Base-by-base conservation (phyloP, 2,888 invertebrate species). In the Flabesymbios commensalis region DNA sequence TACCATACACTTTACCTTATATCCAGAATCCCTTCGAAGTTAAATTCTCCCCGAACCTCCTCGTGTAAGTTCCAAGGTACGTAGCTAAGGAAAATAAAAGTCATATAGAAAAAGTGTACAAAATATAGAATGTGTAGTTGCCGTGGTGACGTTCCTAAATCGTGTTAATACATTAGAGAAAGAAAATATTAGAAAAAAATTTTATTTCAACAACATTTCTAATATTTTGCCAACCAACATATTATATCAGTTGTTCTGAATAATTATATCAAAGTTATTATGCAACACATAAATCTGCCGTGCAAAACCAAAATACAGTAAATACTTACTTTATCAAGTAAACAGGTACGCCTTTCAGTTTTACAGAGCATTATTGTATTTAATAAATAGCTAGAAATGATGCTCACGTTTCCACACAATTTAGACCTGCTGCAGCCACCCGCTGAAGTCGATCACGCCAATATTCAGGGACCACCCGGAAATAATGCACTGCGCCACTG, bases 61-160 rank as follows among this genome's bases (percentile, higher is more conserved):
- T 81, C 81, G 65, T 81, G 81, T 1, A 74, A 60, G 57, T 81
- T 81, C 81, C 81, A 81, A 0, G 81, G 72, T 7, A 79, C 78
- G 68, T 81, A 81, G 3, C 80, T 81, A 63, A 39, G 49, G 39
- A n/a, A n/a, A n/a, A n/a, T n/a, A 22, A 39, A 39, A 17, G 5
- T 19, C 10, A 32, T 39, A 7, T 22, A 24, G 51, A 45, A 45
- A 45, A 45, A 19, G 22, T 17, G 17, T 14, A 51, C 28, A 51
- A 17, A 51, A 17, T 14, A 39, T 14, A 39, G 17, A 14, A 14
- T 14, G 17, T 14, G 17, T 17, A 39, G 10, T 17, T 14, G 10
- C 10, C 17, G 17, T n/a, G 17, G 10, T 36, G 17, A 10, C 17
- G 39, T n/a, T 14, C 10, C 10, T 36, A 17, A 36, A 17, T n/a